Percentiles rank a stretch among this genome's conserved stretches.
phyloP scores from a whole-genome alignment of 2,113 vertebrate species.

The Gavia stellata region DNA sequence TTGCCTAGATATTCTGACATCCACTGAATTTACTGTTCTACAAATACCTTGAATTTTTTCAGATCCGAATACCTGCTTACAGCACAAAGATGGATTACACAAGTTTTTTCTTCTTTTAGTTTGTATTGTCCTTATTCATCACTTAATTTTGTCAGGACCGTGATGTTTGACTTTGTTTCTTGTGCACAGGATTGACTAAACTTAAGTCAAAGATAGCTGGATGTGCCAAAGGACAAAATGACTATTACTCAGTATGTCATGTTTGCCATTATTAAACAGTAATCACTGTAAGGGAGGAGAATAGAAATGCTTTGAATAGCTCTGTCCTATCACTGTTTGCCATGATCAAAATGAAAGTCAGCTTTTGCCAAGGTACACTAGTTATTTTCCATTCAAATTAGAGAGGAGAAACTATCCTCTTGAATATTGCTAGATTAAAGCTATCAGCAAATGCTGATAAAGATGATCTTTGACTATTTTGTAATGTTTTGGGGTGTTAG shows the following conservation, averaged over 20 bases:
- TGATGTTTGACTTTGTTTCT: conserved; percentile 29
- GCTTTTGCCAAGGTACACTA: not conserved
- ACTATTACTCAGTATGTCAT: not conserved
- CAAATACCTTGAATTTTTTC: conserved; percentile 39
- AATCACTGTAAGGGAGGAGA: not conserved
- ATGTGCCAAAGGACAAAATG: conserved; percentile 5
- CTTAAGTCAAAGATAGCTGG: not conserved
- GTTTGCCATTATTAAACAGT: not conserved
- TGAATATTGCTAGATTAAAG: not conserved
- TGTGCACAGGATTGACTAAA: conserved; percentile 12
- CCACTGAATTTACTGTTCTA: conserved; percentile 25
- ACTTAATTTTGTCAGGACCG: not conserved
- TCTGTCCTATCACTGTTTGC: not conserved
- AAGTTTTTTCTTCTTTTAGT: not conserved
- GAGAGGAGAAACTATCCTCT: not conserved
- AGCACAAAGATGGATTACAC: not conserved
- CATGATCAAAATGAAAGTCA: not conserved
- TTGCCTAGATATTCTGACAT: conserved; percentile 24
- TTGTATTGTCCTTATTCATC: conserved; percentile 37
- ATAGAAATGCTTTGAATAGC: not conserved
- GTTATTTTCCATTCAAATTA: not conserved
- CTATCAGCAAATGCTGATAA: not conserved
- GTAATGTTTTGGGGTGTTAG: not conserved
- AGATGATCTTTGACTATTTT: not conserved
- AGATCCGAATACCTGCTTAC: not conserved